A percentile compares a stretch with the other conserved stretches of the same genome.
Conservation (phyloP, 2,113 vertebrate genomes). For the Phalacrocorax aristotelis region DNA sequence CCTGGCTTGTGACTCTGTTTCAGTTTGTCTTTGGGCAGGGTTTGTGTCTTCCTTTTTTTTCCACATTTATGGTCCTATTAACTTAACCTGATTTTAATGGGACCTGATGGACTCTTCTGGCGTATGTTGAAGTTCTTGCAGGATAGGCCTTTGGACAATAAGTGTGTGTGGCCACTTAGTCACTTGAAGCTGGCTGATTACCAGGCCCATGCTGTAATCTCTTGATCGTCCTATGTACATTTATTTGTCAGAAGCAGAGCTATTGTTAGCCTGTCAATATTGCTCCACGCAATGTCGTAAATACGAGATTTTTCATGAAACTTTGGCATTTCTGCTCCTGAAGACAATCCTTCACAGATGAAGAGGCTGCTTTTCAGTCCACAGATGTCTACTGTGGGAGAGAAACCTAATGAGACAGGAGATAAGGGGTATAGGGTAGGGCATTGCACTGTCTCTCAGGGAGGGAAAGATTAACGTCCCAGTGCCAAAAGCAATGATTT, state of each 20-base stretch:
- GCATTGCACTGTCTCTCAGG: neutral
- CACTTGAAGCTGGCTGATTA: neutral
- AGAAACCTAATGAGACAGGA: neutral
- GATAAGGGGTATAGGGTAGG: neutral
- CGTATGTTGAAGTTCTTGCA: neutral
- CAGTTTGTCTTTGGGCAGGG: neutral
- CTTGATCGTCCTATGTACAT: neutral
- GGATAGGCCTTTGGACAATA: neutral
- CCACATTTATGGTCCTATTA: neutral
- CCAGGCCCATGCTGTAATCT: neutral
- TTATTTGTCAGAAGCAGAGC: neutral
- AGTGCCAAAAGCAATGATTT: slow-evolving; percentile 40
- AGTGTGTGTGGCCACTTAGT: neutral
- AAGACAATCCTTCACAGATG: neutral
- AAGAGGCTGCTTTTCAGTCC: neutral
- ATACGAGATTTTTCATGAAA: neutral
- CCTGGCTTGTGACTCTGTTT: neutral
- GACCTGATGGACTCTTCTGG: neutral
- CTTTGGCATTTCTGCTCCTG: neutral
- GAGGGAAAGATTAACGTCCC: neutral
- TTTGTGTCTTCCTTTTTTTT: neutral
- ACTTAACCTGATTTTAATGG: neutral
- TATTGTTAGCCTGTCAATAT: neutral
- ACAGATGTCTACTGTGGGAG: neutral
- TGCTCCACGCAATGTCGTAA: neutral